Evolutionary conservation across 2,888 invertebrate species (phyloP).

Genomic region (Limnephilus auricula): DNA sequence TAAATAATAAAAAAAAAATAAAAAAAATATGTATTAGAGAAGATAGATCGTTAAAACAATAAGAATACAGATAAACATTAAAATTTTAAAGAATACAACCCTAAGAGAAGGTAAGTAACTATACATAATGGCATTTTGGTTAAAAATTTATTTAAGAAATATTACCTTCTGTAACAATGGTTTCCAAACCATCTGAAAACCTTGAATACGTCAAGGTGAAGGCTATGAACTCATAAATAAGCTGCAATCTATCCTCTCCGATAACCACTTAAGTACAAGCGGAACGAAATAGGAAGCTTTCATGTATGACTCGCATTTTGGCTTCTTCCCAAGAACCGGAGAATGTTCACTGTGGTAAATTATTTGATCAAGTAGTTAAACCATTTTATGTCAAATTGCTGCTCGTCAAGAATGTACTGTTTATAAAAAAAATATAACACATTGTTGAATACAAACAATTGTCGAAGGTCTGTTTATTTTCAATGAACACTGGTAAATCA

Average conservation of each 20-base stretch:
- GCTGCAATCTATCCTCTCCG: background rate
- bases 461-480: background rate
- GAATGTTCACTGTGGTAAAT: background rate
- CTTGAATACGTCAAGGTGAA: background rate
- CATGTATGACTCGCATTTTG: background rate
- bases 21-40: too few species aligned
- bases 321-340: background rate
- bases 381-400: background rate
- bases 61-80: too few species aligned
- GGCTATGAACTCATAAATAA: background rate
- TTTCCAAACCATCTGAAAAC: background rate
- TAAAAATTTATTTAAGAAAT: background rate
- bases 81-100: too few species aligned
- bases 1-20: too few species aligned
- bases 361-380: background rate
- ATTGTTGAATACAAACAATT: background rate
- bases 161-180: background rate
- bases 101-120: too few species aligned
- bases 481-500: too few species aligned
- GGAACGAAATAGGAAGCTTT: background rate
- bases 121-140: too few species aligned
- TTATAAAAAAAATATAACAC: background rate
- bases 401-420: background rate
- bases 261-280: background rate
- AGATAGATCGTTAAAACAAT: too few species aligned